phyloP scores from a whole-genome alignment of 1,140 invertebrate genomes.

The Drosophila miranda region DNA sequence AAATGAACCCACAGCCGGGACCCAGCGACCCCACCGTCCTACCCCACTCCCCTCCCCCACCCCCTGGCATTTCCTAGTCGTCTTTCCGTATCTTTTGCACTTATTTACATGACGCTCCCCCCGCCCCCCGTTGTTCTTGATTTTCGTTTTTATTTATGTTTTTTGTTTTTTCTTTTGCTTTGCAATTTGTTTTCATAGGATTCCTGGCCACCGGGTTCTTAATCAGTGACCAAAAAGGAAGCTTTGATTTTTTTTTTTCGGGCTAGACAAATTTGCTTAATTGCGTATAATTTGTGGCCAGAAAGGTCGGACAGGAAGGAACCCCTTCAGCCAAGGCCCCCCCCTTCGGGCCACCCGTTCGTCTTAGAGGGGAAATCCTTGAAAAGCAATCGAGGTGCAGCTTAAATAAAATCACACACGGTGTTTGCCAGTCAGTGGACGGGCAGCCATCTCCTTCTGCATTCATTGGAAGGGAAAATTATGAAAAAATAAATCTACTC shows the following conservation, averaged over 20 bases:
- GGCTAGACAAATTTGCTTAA: slow-evolving; percentile 77
- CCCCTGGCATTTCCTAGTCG: slow-evolving; percentile 65
- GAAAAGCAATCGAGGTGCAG: slow-evolving; percentile 47
- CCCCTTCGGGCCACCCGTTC: no score
- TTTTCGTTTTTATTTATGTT: slow-evolving; percentile 43
- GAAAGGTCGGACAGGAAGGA: slow-evolving; percentile 30
- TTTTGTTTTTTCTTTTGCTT: slow-evolving; percentile 30
- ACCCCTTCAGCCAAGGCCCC: slow-evolving; percentile 6
- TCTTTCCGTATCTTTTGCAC: slow-evolving; percentile 66
- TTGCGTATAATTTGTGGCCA: slow-evolving; percentile 76
- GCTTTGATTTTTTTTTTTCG: slow-evolving; percentile 57
- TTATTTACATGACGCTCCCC: slow-evolving; percentile 70
- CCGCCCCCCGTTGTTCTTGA: slow-evolving; percentile 27
- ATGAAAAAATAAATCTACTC: slow-evolving; percentile 46
- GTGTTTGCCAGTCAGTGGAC: slow-evolving; percentile 7
- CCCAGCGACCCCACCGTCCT: neutral
- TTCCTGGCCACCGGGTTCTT: slow-evolving; percentile 38
- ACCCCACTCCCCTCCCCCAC: no score
- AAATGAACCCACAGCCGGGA: slow-evolving; percentile 63
- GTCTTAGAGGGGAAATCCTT: slow-evolving; percentile 1
- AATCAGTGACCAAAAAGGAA: slow-evolving; percentile 57
- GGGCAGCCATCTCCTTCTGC: neutral
- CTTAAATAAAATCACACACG: slow-evolving; percentile 53
- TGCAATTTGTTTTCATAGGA: slow-evolving; percentile 61
- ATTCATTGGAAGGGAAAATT: slow-evolving; percentile 25